Evolutionary conservation across 2,797 vertebrate species (phyloP).

Genomic region (Bucorvus abyssinicus): DNA sequence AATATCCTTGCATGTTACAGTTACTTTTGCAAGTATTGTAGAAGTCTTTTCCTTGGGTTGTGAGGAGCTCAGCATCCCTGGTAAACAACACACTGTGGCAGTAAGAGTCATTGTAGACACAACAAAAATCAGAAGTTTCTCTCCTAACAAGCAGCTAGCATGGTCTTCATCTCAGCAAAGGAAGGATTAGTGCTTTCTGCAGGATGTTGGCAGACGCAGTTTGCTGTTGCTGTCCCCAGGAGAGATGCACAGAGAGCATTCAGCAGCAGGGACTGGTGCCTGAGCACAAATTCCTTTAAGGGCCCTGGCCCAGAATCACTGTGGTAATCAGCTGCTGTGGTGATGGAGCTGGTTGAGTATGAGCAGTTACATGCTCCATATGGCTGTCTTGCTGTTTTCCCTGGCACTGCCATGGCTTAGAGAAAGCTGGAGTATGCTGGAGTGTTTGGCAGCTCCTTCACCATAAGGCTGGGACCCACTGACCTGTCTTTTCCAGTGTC

Average conservation of each 20-base stretch:
- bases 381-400: neutral
- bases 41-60: neutral
- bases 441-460: neutral
- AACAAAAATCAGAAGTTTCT: neutral
- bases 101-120: neutral
- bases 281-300: neutral
- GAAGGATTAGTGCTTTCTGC: neutral
- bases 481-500: neutral
- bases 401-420: neutral
- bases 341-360: neutral
- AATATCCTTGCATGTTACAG: neutral
- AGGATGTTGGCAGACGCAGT: neutral
- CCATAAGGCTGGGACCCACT: neutral
- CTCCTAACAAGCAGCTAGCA: neutral
- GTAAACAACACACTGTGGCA: neutral
- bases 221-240: neutral
- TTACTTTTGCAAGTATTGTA: neutral
- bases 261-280: neutral
- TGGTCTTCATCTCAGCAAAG: neutral
- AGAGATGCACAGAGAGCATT: neutral
- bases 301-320: rapidly evolving
- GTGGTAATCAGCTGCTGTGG: rapidly evolving
- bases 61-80: neutral
- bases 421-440: neutral
- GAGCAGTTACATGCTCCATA: rapidly evolving